Base-by-base conservation (phyloP, 1,140 invertebrate species). In the Hormaphis cornu region DNA sequence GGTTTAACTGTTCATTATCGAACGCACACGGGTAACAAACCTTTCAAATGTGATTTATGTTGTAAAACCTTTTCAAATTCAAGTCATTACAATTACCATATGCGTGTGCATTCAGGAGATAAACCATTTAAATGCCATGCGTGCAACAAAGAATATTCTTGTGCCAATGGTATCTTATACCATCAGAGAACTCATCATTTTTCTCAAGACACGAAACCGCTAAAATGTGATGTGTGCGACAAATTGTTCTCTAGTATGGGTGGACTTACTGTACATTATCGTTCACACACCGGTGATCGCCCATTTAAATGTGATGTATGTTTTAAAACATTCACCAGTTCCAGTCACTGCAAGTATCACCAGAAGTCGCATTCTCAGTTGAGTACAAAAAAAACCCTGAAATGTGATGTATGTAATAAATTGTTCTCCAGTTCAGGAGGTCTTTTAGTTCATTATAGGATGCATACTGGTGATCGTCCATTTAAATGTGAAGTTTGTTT, bases 211-310 rank as follows among this genome's bases (percentile, higher is more conserved):
- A 98, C 12, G 73, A 83, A 83, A 66, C 86, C 85, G 0, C 86
- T 83, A 74, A 76, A 80, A 48, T 88, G 86, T 70, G 58, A 70
- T 52, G 37, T 72, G 8, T 73, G 72, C 37, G 37, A 61, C 6
- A 72, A 69, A n/a, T 48, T 59, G 10, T 73, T 73, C 33, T 53
- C 58, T 28, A 70, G 59, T n/a, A 53, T 48, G 37, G 46, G 37
- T 20, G 40, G 52, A 2, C 30, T 70, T n/a, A 59, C 71, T 44
- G 52, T 52, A 30, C 96, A 99, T 78, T 79, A 98, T 30, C 84
- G 97, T 71, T 98, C 96, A 16, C 97, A 99, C 76, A 96, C 93
- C 24, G 69, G 69, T 48, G 71, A 66, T 16, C 69, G 69, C 0
- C 71, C 71, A 12, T 70, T 61, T 70, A 48, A 70, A 20, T 72